Evolutionary conservation across 2,888 invertebrate genomes (phyloP).

Genomic region (Latrodectus elegans): DNA sequence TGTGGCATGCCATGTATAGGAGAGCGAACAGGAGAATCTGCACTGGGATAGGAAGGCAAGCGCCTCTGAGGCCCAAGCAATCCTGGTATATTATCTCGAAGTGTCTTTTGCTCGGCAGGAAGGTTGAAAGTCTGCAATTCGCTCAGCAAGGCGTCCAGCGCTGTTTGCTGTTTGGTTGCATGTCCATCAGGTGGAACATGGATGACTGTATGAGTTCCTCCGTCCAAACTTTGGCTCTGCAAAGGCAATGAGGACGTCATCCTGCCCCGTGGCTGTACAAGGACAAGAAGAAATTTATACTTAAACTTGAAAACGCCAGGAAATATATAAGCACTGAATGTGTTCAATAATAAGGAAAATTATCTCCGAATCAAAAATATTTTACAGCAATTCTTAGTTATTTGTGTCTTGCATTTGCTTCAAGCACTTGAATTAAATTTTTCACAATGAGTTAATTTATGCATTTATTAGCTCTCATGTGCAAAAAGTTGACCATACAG

Average conservation of each 20-base stretch:
- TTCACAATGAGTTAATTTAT: no score
- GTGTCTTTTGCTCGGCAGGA: slow-evolving; percentile 52
- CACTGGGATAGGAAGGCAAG: slow-evolving; percentile 67
- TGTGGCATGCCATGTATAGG: slow-evolving; percentile 62
- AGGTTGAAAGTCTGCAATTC: slow-evolving; percentile 87
- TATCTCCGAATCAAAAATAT: no score
- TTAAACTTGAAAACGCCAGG: slow-evolving; percentile 20
- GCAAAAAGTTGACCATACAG: no score
- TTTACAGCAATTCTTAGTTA: no score
- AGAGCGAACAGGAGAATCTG: slow-evolving; percentile 67
- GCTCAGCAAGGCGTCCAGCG: slow-evolving; percentile 96
- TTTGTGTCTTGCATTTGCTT: no score
- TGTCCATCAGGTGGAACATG: slow-evolving; percentile 70
- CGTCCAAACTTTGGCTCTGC: slow-evolving; percentile 68
- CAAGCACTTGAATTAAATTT: no score
- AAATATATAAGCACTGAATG: slow-evolving; percentile 41
- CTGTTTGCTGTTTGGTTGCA: slow-evolving; percentile 81
- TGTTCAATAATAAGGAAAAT: not conserved
- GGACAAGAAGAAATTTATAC: slow-evolving; percentile 34
- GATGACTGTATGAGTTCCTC: slow-evolving; percentile 70
- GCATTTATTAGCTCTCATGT: no score
- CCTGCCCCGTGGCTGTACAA: slow-evolving; percentile 50
- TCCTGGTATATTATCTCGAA: slow-evolving; percentile 65
- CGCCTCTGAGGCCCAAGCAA: slow-evolving; percentile 61
- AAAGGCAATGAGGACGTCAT: slow-evolving; percentile 65